Base-by-base conservation (phyloP, 2,797 vertebrate species). In the Thalassophryne amazonica region DNA sequence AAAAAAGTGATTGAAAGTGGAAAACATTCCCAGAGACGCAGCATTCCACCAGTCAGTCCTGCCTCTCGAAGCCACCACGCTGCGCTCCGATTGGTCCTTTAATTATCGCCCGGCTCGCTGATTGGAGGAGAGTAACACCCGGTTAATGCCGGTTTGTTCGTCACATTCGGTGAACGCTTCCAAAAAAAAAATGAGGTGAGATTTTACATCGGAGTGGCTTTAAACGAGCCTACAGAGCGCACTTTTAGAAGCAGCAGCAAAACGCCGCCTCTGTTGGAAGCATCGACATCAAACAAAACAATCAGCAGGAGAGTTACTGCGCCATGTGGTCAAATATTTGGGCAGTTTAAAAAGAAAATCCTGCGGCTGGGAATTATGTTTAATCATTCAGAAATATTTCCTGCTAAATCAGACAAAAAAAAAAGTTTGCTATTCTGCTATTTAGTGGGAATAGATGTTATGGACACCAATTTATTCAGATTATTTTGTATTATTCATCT, bases 21-120 rank as follows among this genome's bases (percentile, higher is more conserved):
- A 88, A 89, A 89, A 89, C 87, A 89, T 86, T 88, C 86, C 87
- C 88, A 84, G 80, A 88, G 88, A 87, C 80, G 73, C 83, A 85
- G 84, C 72, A 81, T 86, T 85, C 78, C 84, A 74, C 39, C 65
- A 23, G 4, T 3, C 10, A 16, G 46, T 67, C 42, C 72, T 73
- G 59, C 78, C 78, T 49, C 40, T 20, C 15, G 24, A 11, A 0
- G 7, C 47, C 43, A 18, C 39, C 47, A 17, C 4, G 6, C 27
- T 12, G 45, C 6, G 7, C 45, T 35, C 21, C n/a, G 4, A 86
- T 89, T 91, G 85, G 87, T 1, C 39, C 23, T 2, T 12, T 41
- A 58, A 63, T 76, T 61, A 71, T 38, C 51, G 48, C 9, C 30
- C 65, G 13, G 38, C 27, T 23, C 45, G 38, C 21, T 55, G 73